A percentile compares a stretch with the other conserved stretches of the same genome.
Evolutionary conservation across 1,140 invertebrate genomes (phyloP).

Genomic region (Oryctes rhinoceros): DNA sequence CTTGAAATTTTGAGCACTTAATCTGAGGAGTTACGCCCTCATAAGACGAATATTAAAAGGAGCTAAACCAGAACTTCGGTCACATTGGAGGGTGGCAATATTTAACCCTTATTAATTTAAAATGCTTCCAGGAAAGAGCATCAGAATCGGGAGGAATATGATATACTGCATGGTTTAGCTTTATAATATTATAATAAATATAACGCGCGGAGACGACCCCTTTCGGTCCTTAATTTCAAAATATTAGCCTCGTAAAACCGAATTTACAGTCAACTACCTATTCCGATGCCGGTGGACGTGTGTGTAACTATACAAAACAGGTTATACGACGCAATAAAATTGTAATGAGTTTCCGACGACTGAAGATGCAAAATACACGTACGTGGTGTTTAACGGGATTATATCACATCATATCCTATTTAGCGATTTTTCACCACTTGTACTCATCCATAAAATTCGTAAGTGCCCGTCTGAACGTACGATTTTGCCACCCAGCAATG

Average conservation of each 20-base stretch:
- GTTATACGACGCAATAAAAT: slow-evolving; percentile 1
- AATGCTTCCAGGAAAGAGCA: not conserved
- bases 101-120: not conserved
- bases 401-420: not conserved
- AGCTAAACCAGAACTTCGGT: too few relatives aligned
- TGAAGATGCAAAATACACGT: not conserved
- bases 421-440: not conserved
- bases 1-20: too few relatives aligned
- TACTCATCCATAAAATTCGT: not conserved
- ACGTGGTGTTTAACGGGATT: not conserved
- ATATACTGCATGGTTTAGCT: not conserved
- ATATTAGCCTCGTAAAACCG: not conserved
- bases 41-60: too few relatives aligned
- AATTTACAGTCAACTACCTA: slow-evolving; percentile 2
- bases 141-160: not conserved
- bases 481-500: not conserved
- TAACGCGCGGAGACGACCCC: not conserved
- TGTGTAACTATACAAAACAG: not conserved
- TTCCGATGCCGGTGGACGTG: not conserved
- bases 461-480: not conserved
- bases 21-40: too few relatives aligned
- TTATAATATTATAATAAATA: not conserved
- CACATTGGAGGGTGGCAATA: too few relatives aligned
- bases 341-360: slow-evolving; percentile 12
- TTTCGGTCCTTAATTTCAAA: not conserved